Evolutionary conservation across 2,113 vertebrate species (phyloP).

Genomic region (Dipodomys merriami): DNA sequence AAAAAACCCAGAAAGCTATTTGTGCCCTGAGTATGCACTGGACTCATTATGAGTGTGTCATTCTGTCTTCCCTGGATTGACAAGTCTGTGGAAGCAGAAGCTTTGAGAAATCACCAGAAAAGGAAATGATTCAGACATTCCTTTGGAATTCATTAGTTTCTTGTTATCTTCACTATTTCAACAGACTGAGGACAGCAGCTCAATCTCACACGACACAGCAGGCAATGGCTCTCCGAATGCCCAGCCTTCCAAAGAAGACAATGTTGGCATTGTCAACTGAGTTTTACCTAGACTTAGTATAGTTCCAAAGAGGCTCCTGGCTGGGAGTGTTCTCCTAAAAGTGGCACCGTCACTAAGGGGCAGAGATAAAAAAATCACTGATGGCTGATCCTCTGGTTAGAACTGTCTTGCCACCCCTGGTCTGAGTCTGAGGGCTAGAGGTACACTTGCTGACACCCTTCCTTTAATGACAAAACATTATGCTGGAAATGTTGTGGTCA

Average conservation of each 20-base stretch:
- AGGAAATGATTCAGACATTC: slow-evolving; percentile 85
- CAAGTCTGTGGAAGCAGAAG: slow-evolving; percentile 78
- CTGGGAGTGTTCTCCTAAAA: background rate
- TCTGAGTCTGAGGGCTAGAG: background rate
- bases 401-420: background rate
- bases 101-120: slow-evolving; percentile 83
- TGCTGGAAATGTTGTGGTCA: background rate
- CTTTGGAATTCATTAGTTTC: slow-evolving; percentile 77
- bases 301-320: background rate
- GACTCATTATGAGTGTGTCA: slow-evolving; percentile 79
- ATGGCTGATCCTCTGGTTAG: background rate
- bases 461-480: background rate
- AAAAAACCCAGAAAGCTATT: slow-evolving; percentile 74
- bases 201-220: slow-evolving; percentile 35
- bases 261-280: background rate
- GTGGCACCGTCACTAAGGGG: background rate
- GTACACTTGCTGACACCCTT: background rate
- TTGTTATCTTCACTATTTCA: slow-evolving; percentile 77
- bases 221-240: background rate
- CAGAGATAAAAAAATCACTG: background rate
- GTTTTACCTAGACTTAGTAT: background rate
- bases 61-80: slow-evolving; percentile 80
- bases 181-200: slow-evolving; percentile 66
- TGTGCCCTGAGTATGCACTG: slow-evolving; percentile 74
- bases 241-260: background rate